Evolutionary conservation across 2,797 vertebrate genomes (phyloP), one percentile per base, ranked within the genome.

Genomic region (Falco naumanni): DNA sequence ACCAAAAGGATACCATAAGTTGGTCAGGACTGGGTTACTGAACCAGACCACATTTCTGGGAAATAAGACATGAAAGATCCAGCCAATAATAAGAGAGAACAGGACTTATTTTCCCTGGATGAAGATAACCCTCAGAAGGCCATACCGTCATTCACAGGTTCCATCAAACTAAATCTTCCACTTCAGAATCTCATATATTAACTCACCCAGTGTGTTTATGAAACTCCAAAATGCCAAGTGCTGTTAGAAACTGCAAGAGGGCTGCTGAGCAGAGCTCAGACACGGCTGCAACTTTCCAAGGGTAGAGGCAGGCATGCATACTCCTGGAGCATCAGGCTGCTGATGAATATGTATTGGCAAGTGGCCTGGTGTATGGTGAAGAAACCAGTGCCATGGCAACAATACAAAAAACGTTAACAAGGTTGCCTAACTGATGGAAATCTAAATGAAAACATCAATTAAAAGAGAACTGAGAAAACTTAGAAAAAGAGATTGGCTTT

Each of bases 251-350:
- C 6, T n/a, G 6, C 48, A 57, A 31, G 5, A 71, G 34, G 69
- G 6, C 20, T 66, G 50, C 39, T 50, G 59, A 76, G 8, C 15
- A 86, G 59, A 54, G 33, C 34, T 71, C 1, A 1, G 63, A 68
- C 19, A 31, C 19, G 12, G 6, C 28, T 33, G 54, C 7, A 69
- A 33, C 7, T 68, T n/a, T 18, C 20, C 53, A 59, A 24, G 8
- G 48, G 16, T 31, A 71, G 22, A 68, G 37, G 7, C 26, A 69
- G 17, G 16, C 3, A 4, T 2, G 0, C 0, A 1, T 22, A 31
- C 3, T 64, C 24, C 25, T 70, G 33, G 29, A 21, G 3, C 13
- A 65, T 29, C 41, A 68, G 20, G 29, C 6, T 83, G 11, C 18
- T 57, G 41, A 17, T 61, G 13, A 43, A 3, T 77, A 65, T 69